Base-by-base conservation (phyloP, 1,140 invertebrate species). In the Ips typographus region DNA sequence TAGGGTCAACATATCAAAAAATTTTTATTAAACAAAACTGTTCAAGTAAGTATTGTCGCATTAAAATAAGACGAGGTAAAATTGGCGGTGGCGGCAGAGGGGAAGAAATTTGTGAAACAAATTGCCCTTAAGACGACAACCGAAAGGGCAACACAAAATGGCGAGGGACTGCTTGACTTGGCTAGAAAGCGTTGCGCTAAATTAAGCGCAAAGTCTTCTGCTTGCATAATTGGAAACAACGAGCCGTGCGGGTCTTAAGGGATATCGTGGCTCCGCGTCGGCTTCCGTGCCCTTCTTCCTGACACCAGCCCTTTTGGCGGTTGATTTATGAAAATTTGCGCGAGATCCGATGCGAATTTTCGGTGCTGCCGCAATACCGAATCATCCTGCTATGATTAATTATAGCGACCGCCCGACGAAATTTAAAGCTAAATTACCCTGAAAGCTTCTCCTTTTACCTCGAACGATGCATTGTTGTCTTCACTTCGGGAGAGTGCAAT, bases 151-250 rank as follows among this genome's bases (percentile, higher is more conserved):
- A 22, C 22, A 22, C 22, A 22, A 49, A 49, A 49, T 6, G 44
- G 44, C 44, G 22, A 49, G 3, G 44, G 44, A 22, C 22, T 22
- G 22, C 44, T 49, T 49, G 44, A 49, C 44, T 49, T 49, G 52
- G 57, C 7, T 71, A 61, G 69, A 74, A 72, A 68, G 71, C 74
- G 76, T 72, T 74, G 77, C 70, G 76, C 71, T 77, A 78, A 78
- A 78, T 77, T 78, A 77, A 78, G 76, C 77, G 77, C 73, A 72
- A 78, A 78, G 75, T 78, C 76, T 77, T 75, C 56, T 78, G 74
- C 74, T 75, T 76, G 76, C 77, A 76, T 78, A 78, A 78, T 78
- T 78, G 77, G 76, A 73, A 73, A 73, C 76, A 77, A 77, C 74
- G 77, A 77, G 75, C 76, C 75, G 75, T 77, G 75, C 72, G 71